Evolutionary conservation across 2,113 vertebrate species (phyloP).

Genomic region (Ahaetulla prasina): DNA sequence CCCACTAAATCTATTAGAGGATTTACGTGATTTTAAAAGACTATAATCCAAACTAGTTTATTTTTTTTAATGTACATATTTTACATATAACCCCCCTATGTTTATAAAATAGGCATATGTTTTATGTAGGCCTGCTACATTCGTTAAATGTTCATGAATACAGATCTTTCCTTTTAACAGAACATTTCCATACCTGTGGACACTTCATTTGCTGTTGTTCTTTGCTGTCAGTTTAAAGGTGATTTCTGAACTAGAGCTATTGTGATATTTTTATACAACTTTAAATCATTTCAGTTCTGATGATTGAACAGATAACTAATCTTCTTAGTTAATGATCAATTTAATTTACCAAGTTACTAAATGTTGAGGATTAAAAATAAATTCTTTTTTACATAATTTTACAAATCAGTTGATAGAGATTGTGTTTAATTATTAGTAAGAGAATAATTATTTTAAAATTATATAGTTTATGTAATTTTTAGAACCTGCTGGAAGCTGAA

Average conservation of each 20-base stretch:
- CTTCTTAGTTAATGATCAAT: neutral
- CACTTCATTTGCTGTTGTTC: neutral
- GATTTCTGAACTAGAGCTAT: neutral
- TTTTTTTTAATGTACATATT: neutral
- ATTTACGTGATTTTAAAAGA: neutral
- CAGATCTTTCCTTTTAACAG: neutral
- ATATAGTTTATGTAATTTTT: accelerated
- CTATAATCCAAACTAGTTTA: neutral
- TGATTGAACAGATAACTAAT: neutral
- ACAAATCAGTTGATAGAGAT: conserved; percentile 21
- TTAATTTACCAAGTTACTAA: neutral
- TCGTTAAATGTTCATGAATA: conserved; percentile 2
- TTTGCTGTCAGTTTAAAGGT: neutral
- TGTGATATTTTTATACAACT: neutral
- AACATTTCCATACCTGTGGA: neutral
- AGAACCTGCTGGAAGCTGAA: neutral
- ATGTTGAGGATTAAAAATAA: neutral
- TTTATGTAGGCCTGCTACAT: neutral
- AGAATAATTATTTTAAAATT: neutral
- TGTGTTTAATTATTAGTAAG: neutral
- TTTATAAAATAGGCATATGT: neutral
- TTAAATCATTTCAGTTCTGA: neutral
- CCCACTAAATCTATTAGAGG: neutral
- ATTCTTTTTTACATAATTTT: neutral
- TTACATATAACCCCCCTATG: neutral